Percentiles rank a stretch among this genome's conserved stretches.
These are phyloP conservation scores for Hirtodrosophila cameraria DNA, from an alignment of 2,888 invertebrate genomes.

Conservation along the genomic window DNA sequence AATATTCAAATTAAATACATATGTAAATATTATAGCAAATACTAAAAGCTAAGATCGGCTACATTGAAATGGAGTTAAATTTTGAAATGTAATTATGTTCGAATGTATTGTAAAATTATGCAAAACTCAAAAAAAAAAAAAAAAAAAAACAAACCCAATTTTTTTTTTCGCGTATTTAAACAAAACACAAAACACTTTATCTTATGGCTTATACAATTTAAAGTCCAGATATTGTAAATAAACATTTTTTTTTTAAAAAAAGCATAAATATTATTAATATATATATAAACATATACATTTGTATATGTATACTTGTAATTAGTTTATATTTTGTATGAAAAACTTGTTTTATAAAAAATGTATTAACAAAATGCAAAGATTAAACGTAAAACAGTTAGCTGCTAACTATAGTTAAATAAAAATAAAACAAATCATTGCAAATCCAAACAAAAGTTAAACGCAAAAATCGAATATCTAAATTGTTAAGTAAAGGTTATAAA, in stretches of 20 bases:
- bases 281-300: slow-evolving; percentile 26
- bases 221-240: slow-evolving; percentile 66
- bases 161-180: slow-evolving; percentile 46
- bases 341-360: slow-evolving; percentile 68
- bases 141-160: too few relatives aligned
- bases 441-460: slow-evolving; percentile 58
- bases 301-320: slow-evolving; percentile 65
- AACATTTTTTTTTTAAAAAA: slow-evolving; percentile 53
- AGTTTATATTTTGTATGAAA: slow-evolving; percentile 73
- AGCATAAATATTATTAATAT: slow-evolving; percentile 54
- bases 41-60: slow-evolving; percentile 28
- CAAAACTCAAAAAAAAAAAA: slow-evolving; percentile 2
- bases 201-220: slow-evolving; percentile 25
- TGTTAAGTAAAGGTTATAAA: slow-evolving; percentile 63
- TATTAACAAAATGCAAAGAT: slow-evolving; percentile 43
- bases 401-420: slow-evolving; percentile 57
- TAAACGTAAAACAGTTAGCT: slow-evolving; percentile 55
- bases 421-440: slow-evolving; percentile 18
- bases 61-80: slow-evolving; percentile 35
- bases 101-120: slow-evolving; percentile 7
- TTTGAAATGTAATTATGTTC: slow-evolving; percentile 26
- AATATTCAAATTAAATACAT: slow-evolving; percentile 40
- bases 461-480: slow-evolving; percentile 46
- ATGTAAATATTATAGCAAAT: slow-evolving; percentile 67
- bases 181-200: slow-evolving; percentile 13